Base-by-base conservation (phyloP, 2,797 vertebrate species). In the Melanotaenia nigrans region DNA sequence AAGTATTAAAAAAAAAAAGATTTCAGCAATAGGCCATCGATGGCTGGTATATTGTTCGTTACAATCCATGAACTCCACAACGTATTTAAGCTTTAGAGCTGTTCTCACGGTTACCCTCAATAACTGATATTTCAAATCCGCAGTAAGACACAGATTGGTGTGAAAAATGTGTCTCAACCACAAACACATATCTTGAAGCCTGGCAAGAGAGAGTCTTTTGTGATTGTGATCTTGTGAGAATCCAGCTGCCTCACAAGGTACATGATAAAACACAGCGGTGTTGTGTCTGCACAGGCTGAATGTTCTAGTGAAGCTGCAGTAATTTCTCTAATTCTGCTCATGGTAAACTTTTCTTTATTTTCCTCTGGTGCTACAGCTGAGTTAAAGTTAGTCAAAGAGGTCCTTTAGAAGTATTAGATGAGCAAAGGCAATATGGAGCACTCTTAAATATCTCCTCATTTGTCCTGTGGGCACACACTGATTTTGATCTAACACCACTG, bases 191-290 rank as follows among this genome's bases (percentile, higher is more conserved):
- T 16, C 32, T 1, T 36, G 5, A 60, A 60, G 33, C 32, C 24
- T 11, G 0, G 22, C 30, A 32, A 30, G 51, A 36, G 20, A 22
- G 33, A 30, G 22, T 28, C 16, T 62, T 18, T 13, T 13, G 32
- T 54, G 68, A 70, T 70, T 54, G 12, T 53, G 32, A 69, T 70
- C 49, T 70, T 45, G 61, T 47, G 42, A 62, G 42, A 62, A n/a
- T 47, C 47, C 58, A 55, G 68, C 47, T 54, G 58, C 25, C 33
- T 40, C 33, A 24, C 25, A n/a, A 54, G 14, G 24, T 30, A 51
- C 51, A 22, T 20, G 59, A 36, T 47, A 20, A 53, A 69, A 61
- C 35, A 54, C 10, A 14, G 45, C 7, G 32, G 16, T n/a, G 42
- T 38, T 38, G 33, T 38, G 32, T 61, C 16, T 38, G 33, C 13